These are phyloP conservation scores for Anastrepha obliqua DNA, from an alignment of 1,140 invertebrate species.

Conservation along the genomic window DNA sequence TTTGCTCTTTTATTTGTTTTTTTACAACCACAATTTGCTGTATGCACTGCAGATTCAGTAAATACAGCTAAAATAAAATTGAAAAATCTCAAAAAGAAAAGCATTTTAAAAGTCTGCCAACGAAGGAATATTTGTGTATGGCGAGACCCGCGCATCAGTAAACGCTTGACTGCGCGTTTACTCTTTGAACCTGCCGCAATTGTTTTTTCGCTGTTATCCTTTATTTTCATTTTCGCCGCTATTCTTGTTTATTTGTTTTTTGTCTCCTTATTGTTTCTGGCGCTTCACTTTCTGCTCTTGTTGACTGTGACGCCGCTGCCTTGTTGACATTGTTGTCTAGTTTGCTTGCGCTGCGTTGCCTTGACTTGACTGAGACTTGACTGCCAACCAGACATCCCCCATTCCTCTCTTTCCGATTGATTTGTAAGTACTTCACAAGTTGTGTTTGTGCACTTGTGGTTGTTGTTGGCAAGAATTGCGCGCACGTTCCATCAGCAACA, in stretches of 20 bases:
- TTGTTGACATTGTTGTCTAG: slow-evolving; percentile 3
- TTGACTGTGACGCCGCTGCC: background rate
- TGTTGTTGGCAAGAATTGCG: slow-evolving; percentile 19
- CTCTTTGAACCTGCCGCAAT: background rate
- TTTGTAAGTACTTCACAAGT: background rate
- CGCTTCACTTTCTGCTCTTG: no score
- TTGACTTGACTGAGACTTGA: background rate
- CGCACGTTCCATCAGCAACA: slow-evolving; percentile 4
- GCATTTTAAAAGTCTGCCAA: background rate
- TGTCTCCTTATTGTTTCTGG: no score
- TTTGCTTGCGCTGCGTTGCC: background rate
- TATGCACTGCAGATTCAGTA: no score
- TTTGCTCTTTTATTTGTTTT: no score
- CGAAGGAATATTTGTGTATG: background rate
- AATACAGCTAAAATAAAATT: no score
- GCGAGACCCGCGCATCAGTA: background rate
- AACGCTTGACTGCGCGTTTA: background rate
- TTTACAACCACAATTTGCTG: no score
- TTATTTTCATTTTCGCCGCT: background rate
- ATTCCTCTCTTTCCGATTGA: background rate
- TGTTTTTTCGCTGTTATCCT: background rate
- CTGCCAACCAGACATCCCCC: background rate
- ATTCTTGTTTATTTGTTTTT: background rate
- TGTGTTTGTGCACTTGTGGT: background rate
- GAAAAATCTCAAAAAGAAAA: no score